Percentiles rank a stretch among this genome's conserved stretches.
Conservation (phyloP, 2,888 invertebrate species). For the Artemia sp. region DNA sequence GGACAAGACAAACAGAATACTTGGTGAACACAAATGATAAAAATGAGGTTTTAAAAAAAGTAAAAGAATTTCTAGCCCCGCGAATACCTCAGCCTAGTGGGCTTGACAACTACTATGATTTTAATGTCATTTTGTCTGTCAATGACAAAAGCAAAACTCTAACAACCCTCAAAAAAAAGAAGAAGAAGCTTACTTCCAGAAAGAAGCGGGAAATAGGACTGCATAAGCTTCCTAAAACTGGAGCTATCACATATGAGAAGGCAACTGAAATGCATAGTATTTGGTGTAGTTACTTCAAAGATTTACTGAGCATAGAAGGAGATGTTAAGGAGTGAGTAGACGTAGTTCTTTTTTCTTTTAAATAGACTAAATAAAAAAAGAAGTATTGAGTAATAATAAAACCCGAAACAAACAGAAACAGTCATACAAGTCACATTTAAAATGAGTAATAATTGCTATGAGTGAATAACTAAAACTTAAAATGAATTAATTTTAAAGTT, state of each 20-base stretch:
- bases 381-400: background rate
- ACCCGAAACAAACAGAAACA: no score
- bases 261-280: conserved; percentile 12
- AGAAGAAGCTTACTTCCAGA: background rate
- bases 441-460: no score
- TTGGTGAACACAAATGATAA: conserved; percentile 9
- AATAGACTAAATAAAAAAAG: background rate
- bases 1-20: background rate
- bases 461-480: no score
- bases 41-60: background rate
- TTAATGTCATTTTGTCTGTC: background rate
- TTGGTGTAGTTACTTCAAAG: background rate
- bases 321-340: conserved; percentile 9
- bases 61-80: background rate
- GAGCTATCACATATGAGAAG: background rate
- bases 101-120: conserved; percentile 5
- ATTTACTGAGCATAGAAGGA: background rate
- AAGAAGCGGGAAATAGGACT: conserved; percentile 1
- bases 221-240: conserved; percentile 2
- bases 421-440: no score
- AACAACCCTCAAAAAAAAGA: background rate
- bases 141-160: background rate
- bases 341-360: background rate
- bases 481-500: no score
- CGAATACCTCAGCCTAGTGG: background rate